phyloP scores from a whole-genome alignment of 2,113 vertebrate genomes.

The Arenaria interpres region DNA sequence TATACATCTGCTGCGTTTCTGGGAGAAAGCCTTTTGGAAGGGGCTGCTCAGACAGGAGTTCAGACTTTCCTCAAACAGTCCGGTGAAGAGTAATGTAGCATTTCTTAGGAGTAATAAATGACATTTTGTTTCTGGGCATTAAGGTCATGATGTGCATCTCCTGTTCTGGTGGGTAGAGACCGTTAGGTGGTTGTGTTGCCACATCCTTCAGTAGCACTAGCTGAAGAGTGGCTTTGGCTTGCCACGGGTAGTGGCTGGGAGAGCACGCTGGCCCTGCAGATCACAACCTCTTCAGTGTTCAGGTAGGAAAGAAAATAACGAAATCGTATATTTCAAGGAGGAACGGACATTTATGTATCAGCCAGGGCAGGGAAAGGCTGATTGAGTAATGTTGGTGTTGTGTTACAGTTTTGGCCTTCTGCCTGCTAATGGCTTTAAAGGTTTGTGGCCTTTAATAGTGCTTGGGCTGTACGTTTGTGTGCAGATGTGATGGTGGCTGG shows the following conservation, averaged over 20 bases:
- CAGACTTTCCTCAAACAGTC: background rate
- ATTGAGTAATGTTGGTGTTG: background rate
- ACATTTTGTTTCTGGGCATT: background rate
- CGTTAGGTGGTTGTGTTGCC: background rate
- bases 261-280: background rate
- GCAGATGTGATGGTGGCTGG: background rate
- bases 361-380: rapidly evolving
- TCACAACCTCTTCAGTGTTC: background rate
- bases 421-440: background rate
- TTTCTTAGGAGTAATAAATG: background rate
- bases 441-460: background rate
- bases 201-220: background rate
- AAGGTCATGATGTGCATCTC: background rate
- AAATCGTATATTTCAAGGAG: background rate
- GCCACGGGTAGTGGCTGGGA: no score
- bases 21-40: background rate
- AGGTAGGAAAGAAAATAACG: background rate
- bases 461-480: rapidly evolving
- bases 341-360: background rate
- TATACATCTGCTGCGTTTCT: rapidly evolving
- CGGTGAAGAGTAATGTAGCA: background rate
- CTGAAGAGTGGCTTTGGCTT: background rate
- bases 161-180: background rate
- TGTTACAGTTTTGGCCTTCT: background rate
- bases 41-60: background rate